Conservation (phyloP, 2,888 invertebrate species). For the Andrena camellia region DNA sequence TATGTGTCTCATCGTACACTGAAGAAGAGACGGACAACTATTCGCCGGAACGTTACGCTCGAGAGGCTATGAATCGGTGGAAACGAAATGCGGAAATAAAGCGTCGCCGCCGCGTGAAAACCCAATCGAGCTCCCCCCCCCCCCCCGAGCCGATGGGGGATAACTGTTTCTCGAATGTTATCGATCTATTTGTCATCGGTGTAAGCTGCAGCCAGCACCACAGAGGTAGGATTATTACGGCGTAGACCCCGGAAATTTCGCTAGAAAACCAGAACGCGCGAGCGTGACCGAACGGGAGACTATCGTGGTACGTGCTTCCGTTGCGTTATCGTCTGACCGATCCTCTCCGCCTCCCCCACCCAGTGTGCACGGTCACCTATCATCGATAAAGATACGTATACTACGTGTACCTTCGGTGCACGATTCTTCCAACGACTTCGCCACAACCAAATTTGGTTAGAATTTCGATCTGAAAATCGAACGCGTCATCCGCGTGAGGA, state of each 20-base stretch:
- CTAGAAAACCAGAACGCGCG: slow-evolving; percentile 53
- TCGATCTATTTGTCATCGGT: slow-evolving; percentile 52
- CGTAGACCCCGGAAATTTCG: slow-evolving; percentile 51
- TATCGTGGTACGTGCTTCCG: slow-evolving; percentile 65
- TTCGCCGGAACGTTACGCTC: slow-evolving; percentile 26
- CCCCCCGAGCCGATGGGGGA: background rate
- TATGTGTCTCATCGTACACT: background rate
- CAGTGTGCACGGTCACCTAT: slow-evolving; percentile 52
- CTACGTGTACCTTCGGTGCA: slow-evolving; percentile 2
- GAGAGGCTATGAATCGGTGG: slow-evolving; percentile 3
- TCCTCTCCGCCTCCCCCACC: slow-evolving; percentile 26
- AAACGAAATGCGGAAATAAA: slow-evolving; percentile 44
- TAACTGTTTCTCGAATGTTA: slow-evolving; percentile 55
- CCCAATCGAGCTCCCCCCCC: background rate
- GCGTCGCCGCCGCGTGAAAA: slow-evolving; percentile 27
- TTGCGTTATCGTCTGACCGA: slow-evolving; percentile 66
- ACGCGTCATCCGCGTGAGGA: background rate
- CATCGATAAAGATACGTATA: slow-evolving; percentile 56
- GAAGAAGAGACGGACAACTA: slow-evolving; percentile 2
- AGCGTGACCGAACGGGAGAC: slow-evolving; percentile 51
- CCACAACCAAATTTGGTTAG: background rate
- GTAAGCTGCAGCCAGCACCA: slow-evolving; percentile 34
- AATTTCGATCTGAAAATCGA: background rate
- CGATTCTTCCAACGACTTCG: slow-evolving; percentile 6
- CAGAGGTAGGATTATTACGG: slow-evolving; percentile 47